A percentile compares a stretch with the other conserved stretches of the same genome.
These are phyloP conservation scores for Thalassoma bifasciatum DNA, from an alignment of 2,113 vertebrate genomes.

Conservation along the genomic window DNA sequence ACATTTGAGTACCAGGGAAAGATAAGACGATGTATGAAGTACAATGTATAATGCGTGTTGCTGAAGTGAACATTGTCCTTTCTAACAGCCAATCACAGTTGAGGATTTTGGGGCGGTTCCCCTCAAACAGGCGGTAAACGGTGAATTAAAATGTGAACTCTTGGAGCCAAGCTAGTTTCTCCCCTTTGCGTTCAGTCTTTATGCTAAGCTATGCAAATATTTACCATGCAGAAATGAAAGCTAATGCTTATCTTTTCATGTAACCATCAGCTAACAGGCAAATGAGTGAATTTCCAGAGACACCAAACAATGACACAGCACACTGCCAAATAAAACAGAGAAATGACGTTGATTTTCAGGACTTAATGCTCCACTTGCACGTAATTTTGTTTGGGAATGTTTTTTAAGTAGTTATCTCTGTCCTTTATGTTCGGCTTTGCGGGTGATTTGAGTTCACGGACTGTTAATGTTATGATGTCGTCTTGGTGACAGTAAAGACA, in stretches of 20 bases:
- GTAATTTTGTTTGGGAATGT: constrained; percentile 3
- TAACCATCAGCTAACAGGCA: background rate
- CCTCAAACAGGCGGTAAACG: background rate
- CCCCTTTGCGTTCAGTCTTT: background rate
- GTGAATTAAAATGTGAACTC: background rate
- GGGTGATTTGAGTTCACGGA: constrained; percentile 18
- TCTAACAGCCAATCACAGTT: background rate
- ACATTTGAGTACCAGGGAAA: background rate
- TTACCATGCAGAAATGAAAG: background rate
- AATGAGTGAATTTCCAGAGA: constrained; percentile 1
- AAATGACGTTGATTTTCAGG: background rate
- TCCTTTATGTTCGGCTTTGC: constrained; percentile 17
- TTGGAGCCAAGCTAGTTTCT: background rate
- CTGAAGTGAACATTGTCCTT: too few species aligned
- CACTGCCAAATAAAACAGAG: constrained; percentile 13
- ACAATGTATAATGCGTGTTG: too few species aligned
- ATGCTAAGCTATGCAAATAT: constrained; percentile 3
- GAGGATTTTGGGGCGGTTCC: background rate
- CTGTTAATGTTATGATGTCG: too few species aligned
- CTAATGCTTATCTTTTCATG: background rate
- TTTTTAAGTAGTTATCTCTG: constrained; percentile 25
- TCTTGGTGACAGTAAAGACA: too few species aligned
- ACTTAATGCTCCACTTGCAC: background rate
- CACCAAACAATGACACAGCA: constrained; percentile 9
- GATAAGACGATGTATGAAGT: too few species aligned